Base-by-base conservation (phyloP, 2,797 vertebrate species). In the Acanthopagrus latus region DNA sequence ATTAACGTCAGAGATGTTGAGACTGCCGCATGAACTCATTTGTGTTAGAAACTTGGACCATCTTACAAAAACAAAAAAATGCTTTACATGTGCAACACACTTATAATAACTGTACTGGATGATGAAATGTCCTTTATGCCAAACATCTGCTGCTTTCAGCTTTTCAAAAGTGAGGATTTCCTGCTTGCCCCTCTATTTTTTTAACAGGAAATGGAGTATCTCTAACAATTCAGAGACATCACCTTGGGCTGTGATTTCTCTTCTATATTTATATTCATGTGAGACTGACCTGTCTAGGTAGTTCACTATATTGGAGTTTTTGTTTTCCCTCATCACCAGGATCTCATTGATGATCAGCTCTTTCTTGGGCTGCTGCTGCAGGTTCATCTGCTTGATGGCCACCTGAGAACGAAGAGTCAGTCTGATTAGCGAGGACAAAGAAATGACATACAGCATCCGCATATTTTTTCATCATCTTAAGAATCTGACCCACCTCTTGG, bases 261-360 rank as follows among this genome's bases (percentile, higher is more conserved):
- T 72, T 13, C 12, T 13, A 20, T 17, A 14, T 47, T 29, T 14
- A 5, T 44, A 25, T n/a, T 46, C 2, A 13, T 29, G 3, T 76
- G 55, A 23, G 64, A 50, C 96, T 88, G 80, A 99, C 98, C 98
- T 99, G 95, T 99, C 98, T 95, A 99, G 95, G 93, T 99, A 99
- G 93, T 99, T 99, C 66, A 99, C 98, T 78, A 99, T 99, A 82
- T 99, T 99, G 47, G 97, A 96, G 94, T 99, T 99, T 92, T 99
- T 99, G 97, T 99, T 99, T 99, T 99, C 98, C 98, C 98, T 99
- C 98, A 99, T 99, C 94, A 99, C 98, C 76, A 99, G 90, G 92
- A 99, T 99, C 96, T 99, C 98, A 91, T 99, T 99, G 93, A 99
- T 99, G 95, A 99, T 99, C 95, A 99, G 93, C 94, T 99, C 98